Evolutionary conservation across 2,888 invertebrate genomes (phyloP), one percentile per base, ranked within the genome.

Genomic region (Drosophila barbarae): DNA sequence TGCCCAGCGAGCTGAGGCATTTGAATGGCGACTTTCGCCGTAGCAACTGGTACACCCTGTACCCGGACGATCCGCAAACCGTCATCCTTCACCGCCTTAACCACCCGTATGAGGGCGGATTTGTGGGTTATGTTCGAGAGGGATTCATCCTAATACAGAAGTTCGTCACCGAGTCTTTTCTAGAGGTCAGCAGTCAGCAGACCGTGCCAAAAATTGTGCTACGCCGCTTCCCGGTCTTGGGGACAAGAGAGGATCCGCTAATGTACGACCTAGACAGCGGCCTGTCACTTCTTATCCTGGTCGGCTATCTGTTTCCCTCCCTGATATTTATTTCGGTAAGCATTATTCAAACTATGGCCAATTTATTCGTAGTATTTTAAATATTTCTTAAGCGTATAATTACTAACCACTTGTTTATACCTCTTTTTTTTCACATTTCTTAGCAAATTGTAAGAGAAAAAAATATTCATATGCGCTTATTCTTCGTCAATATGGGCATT

Each of bases 261-360:
- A 87, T 94, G 4, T 89, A 91, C 18, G 91, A 92, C 0, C 85
- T 95, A 21, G 91, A 93, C 84, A 87, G 90, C 9, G 91, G 94
- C 69, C 90, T 96, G 26, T 93, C 96, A 0, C 89, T 95, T 70
- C 92, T 96, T 34, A 90, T 96, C 18, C 91, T 95, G 88, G 90
- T 96, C 23, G 94, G 95, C 77, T 96, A 94, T 84, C 92, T 94
- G 59, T 95, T 95, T 86, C 93, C 94, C 0, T 93, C 93, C 42
- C 93, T 95, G 26, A 94, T 94, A 77, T 93, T 94, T 26, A 92
- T 94, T 10, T 93, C 94, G 77, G 87, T 87, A 49, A 65, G 3
- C 9, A 3, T 15, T 8, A 9, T 7, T 9, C 15, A 8, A 36
- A 15, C 9, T 36, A 8, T n/a, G 3, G 7, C 15, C 15, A 15